Conservation (phyloP, 2,797 vertebrate species). For the Remorina albescens region DNA sequence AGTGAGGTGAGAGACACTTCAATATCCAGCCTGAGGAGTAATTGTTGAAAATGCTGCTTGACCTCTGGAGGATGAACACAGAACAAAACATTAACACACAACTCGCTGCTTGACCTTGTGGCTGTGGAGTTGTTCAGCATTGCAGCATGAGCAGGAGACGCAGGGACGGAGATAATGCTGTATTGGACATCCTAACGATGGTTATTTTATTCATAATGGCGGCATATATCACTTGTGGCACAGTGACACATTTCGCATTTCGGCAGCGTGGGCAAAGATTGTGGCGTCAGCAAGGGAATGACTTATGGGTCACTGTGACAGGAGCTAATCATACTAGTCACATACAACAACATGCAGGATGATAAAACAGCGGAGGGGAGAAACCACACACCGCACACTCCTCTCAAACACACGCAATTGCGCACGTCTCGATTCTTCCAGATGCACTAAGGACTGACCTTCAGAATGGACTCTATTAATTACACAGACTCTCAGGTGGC, state of each 20-base stretch:
- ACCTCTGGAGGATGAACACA: constrained; percentile 55
- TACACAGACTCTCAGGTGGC: constrained; percentile 69
- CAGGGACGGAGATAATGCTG: constrained; percentile 55
- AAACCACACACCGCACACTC: constrained; percentile 20
- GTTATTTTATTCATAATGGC: constrained; percentile 83
- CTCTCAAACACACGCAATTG: constrained; percentile 27
- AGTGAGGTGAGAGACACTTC: constrained; percentile 42
- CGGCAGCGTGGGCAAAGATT: constrained; percentile 66
- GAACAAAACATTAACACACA: constrained; percentile 54
- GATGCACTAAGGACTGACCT: constrained; percentile 77
- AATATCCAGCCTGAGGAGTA: constrained; percentile 40
- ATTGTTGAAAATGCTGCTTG: constrained; percentile 37
- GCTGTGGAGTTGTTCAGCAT: background rate
- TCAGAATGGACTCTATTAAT: constrained; percentile 80
- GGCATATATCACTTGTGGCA: constrained; percentile 75
- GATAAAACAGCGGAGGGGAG: constrained; percentile 64
- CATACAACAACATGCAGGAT: constrained; percentile 74
- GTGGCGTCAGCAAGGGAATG: constrained; percentile 63
- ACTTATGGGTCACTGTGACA: constrained; percentile 73
- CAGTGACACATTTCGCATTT: constrained; percentile 77
- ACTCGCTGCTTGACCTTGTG: constrained; percentile 62
- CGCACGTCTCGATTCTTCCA: constrained; percentile 31
- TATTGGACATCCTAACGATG: constrained; percentile 72
- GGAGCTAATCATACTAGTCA: constrained; percentile 78
- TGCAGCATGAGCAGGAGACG: constrained; percentile 20